Evolutionary conservation across 2,888 invertebrate genomes (phyloP).

Genomic region (Halictus quadricinctus): DNA sequence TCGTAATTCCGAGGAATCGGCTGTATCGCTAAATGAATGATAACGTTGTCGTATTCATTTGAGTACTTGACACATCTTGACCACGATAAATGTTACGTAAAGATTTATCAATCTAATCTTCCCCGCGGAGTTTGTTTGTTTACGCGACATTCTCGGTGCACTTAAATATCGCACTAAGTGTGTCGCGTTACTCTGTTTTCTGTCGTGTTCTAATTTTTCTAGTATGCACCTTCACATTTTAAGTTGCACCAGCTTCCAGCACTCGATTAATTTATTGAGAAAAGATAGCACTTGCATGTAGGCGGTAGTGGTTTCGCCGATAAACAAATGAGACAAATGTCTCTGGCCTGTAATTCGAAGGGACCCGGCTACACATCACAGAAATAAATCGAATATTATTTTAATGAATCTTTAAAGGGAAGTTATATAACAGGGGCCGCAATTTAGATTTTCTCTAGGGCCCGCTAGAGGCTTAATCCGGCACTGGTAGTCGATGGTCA

Average conservation of each 20-base stretch:
- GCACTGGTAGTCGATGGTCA: neutral
- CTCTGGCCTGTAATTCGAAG: no score
- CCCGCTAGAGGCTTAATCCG: no score
- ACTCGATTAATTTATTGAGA: neutral
- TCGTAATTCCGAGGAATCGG: slow-evolving; percentile 9
- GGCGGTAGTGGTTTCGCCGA: neutral
- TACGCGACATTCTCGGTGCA: neutral
- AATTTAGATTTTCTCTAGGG: no score
- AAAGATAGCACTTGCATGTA: neutral
- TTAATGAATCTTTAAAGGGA: no score
- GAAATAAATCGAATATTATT: no score
- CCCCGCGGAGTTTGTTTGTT: neutral
- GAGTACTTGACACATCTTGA: neutral
- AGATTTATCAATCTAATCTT: neutral
- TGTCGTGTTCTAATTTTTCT: neutral
- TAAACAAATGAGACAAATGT: no score
- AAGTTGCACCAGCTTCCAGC: neutral
- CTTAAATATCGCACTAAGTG: slow-evolving; percentile 9
- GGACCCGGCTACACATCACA: no score
- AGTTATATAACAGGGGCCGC: no score
- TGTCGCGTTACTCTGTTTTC: neutral
- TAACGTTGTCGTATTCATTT: neutral
- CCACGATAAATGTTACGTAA: slow-evolving; percentile 30
- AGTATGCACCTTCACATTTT: neutral
- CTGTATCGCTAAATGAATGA: neutral